Evolutionary conservation across 2,888 invertebrate genomes (phyloP), one percentile per base, ranked within the genome.

Genomic region (Oligia latruncula): DNA sequence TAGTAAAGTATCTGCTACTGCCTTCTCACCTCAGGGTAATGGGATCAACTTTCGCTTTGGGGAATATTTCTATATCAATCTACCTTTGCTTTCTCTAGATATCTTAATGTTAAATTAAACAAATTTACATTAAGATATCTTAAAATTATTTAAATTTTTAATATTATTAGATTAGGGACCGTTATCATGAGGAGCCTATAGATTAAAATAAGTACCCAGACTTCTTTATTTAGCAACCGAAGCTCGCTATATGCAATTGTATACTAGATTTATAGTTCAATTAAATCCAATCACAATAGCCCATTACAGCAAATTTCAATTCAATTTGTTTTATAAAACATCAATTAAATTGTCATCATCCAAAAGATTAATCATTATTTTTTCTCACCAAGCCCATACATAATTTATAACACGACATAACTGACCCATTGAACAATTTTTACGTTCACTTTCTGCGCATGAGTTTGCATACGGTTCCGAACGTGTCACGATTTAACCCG

Each of bases 401-500:
- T 68, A 62, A 13, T 43, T 43, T 43, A 46, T 49, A 40, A 81
- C 64, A 82, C 73, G 72, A 83, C 80, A 80, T 64, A 75, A 70
- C 65, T 81, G 81, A 79, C 81, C 77, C 81, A 74, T 77, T 83
- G 35, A 85, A 86, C 0, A 77, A 77, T 77, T 86, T 87, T 82
- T 85, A 87, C 89, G 78, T 89, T 89, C 89, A 89, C 89, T 89
- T 89, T 86, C 86, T 86, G 86, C 86, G 74, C 75, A 74, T 70
- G 72, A 77, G 74, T 71, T 71, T 40, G 67, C 66, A 70, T 75
- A 73, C 67, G n/a, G 74, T 77, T 71, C 72, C 85, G 71, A 81
- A 62, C 84, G 43, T 49, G 84, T 89, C 87, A 89, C 89, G 89
- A 87, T 66, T 83, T 62, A 74, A 78, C 80, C 82, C 77, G 74